Conservation (phyloP, 2,888 invertebrate genomes). For the Frankliniella intonsa region DNA sequence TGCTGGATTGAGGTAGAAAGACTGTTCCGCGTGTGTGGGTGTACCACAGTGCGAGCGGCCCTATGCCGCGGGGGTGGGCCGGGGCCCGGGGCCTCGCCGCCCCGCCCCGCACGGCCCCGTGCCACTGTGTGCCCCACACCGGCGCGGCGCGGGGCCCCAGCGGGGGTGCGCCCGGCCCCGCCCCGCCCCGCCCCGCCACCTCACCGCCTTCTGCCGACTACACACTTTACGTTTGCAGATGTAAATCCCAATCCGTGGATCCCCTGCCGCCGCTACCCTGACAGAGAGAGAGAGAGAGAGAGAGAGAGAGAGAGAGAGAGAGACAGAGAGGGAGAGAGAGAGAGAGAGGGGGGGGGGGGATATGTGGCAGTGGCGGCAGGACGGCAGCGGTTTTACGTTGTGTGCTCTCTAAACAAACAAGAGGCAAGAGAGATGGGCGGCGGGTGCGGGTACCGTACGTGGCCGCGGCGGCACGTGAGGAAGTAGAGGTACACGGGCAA, state of each 20-base stretch:
- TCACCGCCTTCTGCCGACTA: neutral
- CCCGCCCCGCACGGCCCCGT: no score
- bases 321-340: neutral
- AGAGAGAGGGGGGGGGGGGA: neutral
- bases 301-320: neutral
- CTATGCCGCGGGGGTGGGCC: no score
- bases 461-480: neutral
- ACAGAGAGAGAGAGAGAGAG: neutral
- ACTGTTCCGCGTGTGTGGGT: neutral
- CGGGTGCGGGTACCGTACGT: neutral
- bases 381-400: neutral
- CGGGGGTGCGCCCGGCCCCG: neutral
- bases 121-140: no score
- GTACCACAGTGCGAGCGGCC: no score
- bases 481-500: no score
- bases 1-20: neutral
- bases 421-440: neutral
- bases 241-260: neutral
- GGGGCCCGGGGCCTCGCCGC: no score
- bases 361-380: no score
- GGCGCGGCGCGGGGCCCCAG: neutral
- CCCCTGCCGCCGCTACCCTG: neutral
- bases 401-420: neutral
- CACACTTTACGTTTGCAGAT: constrained; percentile 23
- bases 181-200: neutral